A percentile compares a stretch with the other conserved stretches of the same genome.
phyloP scores from a whole-genome alignment of 2,113 vertebrate species.

The Haliaeetus leucogaster region DNA sequence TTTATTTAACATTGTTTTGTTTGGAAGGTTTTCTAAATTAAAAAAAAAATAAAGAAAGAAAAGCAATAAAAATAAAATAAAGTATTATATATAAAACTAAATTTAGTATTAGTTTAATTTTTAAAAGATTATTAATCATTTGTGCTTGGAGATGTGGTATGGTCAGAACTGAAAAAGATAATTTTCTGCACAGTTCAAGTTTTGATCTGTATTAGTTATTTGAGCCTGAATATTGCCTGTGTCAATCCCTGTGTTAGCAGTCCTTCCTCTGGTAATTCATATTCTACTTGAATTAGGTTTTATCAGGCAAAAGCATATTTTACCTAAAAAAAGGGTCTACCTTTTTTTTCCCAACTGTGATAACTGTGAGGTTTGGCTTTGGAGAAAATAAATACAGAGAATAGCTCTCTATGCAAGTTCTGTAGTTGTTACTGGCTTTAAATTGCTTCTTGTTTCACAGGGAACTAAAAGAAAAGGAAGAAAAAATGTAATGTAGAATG shows the following conservation, averaged over 20 bases:
- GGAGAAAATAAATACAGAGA: not conserved
- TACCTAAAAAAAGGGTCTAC: not conserved
- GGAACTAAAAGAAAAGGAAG: not conserved
- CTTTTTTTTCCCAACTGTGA: not conserved
- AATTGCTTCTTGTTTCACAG: not conserved
- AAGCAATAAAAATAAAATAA: not conserved
- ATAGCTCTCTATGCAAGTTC: not conserved
- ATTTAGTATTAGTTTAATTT: not conserved
- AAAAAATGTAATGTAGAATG: not conserved
- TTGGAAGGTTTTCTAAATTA: not conserved
- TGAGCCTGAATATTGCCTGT: not conserved
- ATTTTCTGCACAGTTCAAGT: not conserved
- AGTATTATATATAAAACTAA: not conserved
- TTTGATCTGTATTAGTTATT: not conserved
- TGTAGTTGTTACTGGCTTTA: not conserved
- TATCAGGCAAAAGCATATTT: not conserved
- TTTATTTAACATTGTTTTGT: not conserved
- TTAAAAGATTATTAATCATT: not conserved
- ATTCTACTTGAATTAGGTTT: not conserved
- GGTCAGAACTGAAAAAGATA: not conserved
- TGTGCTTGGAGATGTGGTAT: not conserved
- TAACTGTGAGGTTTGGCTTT: not conserved
- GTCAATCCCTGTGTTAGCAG: not conserved
- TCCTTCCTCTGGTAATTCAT: not conserved
- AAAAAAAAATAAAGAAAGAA: too few relatives aligned